phyloP scores from a whole-genome alignment of 2,888 invertebrate species.

The Sthenelais limicola region DNA sequence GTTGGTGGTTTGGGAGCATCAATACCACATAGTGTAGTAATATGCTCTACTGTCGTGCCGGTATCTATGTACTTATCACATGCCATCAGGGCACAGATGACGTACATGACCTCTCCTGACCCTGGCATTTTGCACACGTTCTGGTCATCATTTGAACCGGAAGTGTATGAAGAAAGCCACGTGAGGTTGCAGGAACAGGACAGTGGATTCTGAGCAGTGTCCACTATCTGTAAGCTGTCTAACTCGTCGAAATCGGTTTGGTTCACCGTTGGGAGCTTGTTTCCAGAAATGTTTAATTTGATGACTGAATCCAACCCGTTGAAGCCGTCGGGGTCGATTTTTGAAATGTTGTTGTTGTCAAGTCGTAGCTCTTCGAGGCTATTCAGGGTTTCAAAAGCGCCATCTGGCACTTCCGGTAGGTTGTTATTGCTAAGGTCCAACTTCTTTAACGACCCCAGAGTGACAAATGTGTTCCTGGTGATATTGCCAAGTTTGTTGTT shows the following conservation, averaged over 20 bases:
- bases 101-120: not conserved
- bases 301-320: constrained; percentile 14
- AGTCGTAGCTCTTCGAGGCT: constrained; percentile 1
- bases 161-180: not conserved
- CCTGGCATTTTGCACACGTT: not conserved
- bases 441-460: not conserved
- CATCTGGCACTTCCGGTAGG: not conserved
- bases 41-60: not conserved
- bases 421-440: constrained; percentile 15
- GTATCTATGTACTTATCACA: not conserved
- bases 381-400: not conserved
- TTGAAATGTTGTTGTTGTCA: constrained; percentile 16
- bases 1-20: not conserved
- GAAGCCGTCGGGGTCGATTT: not conserved
- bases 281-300: constrained; percentile 13
- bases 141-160: constrained; percentile 3
- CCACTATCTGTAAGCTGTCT: not conserved
- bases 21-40: not conserved
- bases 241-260: not conserved
- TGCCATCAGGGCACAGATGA: not conserved
- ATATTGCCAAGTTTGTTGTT: constrained; percentile 6
- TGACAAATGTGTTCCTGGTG: constrained; percentile 1
- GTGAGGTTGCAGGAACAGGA: constrained; percentile 1
- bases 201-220: constrained; percentile 10
- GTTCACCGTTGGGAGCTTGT: constrained; percentile 12